Evolutionary conservation across 2,113 vertebrate genomes (phyloP), one percentile per base, ranked within the genome.

Genomic region (Peromyscus californicus): DNA sequence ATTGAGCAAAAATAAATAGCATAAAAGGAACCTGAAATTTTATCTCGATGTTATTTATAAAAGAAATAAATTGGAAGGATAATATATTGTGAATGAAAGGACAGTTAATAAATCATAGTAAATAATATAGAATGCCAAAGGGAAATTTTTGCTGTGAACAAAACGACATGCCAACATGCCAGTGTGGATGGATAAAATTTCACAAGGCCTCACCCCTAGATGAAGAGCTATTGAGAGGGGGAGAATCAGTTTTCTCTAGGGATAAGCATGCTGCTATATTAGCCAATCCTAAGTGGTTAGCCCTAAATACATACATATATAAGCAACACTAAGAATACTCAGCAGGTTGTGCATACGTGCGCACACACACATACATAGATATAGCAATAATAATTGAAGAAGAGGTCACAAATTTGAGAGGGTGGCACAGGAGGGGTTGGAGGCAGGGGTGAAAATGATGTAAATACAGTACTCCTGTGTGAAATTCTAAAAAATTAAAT

Each of bases 1-100:
- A 86, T 22, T 75, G 84, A 91, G 5, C 5, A 93, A 94, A 95
- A n/a, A 63, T 0, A 72, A 95, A 89, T 8, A 70, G 7, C 70
- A 95, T 45, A 90, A 91, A 87, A 93, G 8, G 5, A 93, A 95
- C 31, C 63, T 45, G 76, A 84, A 87, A 92, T 74, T 89, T 89
- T 84, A 90, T 72, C 9, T 61, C 11, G 42, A 79, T 89, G 92
- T 74, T 76, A 63, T 63, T 59, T 45, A 16, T 86, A 31, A 90
- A 63, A 83, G 11, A 87, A 69, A 69, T 17, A 90, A 95, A 70
- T 15, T 22, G 2, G 39, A 78, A 87, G 11, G n/a, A 74, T 59
- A 61, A 74, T 67, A 91, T 1, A 80, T 0, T 59, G 84, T 12
- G 26, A 87, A 26, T 67, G 93, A 91, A 93, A 26, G 74, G 11